These are phyloP conservation scores for Gymnorhina tibicen DNA, from an alignment of 2,113 vertebrate genomes.

Conservation along the genomic window DNA sequence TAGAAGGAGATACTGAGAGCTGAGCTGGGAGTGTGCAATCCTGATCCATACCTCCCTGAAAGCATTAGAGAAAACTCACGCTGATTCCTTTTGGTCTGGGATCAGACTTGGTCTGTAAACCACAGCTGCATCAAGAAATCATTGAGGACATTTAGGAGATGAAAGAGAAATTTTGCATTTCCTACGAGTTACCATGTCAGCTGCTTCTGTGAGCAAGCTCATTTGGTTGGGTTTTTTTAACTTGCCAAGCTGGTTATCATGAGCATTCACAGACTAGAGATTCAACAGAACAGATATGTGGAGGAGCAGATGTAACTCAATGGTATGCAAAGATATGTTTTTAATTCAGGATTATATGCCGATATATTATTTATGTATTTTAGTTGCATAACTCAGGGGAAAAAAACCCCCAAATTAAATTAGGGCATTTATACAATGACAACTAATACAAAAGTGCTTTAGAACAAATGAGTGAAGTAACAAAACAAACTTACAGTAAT, in stretches of 20 bases:
- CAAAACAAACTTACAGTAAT: neutral
- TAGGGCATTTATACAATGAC: neutral
- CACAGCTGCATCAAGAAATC: neutral
- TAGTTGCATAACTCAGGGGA: neutral
- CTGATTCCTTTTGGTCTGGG: neutral
- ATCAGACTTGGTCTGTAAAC: neutral
- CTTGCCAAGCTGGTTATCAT: neutral
- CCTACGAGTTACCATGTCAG: neutral
- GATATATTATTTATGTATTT: neutral
- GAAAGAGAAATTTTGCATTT: neutral
- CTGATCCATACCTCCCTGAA: neutral
- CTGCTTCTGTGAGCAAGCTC: neutral
- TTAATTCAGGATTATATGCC: neutral
- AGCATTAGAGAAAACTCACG: neutral
- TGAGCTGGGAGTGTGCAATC: neutral
- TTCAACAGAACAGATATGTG: neutral
- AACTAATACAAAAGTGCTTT: neutral
- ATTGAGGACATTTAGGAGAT: neutral
- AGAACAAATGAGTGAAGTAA: neutral
- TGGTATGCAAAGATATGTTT: neutral
- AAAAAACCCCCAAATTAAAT: neutral
- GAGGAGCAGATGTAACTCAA: neutral
- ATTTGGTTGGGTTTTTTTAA: neutral
- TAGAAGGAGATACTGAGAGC: neutral
- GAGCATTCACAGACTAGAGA: neutral